Evolutionary conservation across 2,113 vertebrate species (phyloP).

Genomic region (Anolis sagrei): DNA sequence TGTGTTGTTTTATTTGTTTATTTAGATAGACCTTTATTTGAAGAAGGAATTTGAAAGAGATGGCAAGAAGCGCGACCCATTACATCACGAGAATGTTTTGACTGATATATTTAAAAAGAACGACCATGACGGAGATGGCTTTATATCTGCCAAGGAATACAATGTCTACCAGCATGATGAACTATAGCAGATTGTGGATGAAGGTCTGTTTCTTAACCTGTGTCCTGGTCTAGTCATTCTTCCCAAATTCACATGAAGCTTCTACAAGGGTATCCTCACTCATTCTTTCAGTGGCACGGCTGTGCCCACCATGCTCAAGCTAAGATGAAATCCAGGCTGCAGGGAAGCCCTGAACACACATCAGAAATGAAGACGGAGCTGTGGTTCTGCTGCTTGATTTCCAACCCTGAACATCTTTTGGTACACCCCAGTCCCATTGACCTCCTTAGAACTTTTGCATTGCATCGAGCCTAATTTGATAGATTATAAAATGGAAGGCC

Average conservation of each 20-base stretch:
- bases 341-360: background rate
- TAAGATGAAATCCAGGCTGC: background rate
- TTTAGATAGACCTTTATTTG: conserved; percentile 87
- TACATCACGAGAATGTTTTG: conserved; percentile 85
- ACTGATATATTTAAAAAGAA: conserved; percentile 91
- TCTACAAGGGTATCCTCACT: background rate
- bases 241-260: background rate
- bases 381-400: too few relatives aligned
- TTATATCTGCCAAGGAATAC: conserved; percentile 91
- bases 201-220: conserved; percentile 40
- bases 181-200: conserved; percentile 76
- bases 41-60: conserved; percentile 87
- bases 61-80: conserved; percentile 80
- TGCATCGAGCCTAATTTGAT: background rate
- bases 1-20: background rate
- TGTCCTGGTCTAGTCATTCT: background rate
- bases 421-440: background rate
- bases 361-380: background rate
- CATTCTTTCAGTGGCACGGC: background rate
- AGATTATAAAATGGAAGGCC: conserved; percentile 25
- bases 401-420: background rate
- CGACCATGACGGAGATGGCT: conserved; percentile 86
- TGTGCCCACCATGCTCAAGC: background rate
- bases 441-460: background rate
- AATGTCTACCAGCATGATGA: conserved; percentile 94